Evolutionary conservation across 2,888 invertebrate species (phyloP), one percentile per base, ranked within the genome.

Genomic region (Drosophila neonasuta): DNA sequence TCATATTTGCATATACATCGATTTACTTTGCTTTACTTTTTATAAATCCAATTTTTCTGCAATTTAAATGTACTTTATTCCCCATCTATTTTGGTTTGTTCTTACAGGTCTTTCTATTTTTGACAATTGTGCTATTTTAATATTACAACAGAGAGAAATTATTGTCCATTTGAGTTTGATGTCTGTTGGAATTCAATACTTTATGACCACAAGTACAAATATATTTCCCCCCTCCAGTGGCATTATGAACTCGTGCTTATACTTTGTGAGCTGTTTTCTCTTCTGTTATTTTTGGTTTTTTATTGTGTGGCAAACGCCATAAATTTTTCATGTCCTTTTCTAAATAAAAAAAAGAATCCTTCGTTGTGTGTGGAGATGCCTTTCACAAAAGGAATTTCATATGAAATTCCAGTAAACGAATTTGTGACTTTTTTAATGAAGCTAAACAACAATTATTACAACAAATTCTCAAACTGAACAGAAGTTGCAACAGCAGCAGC

Each of bases 401-500:
- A 77, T 82, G 85, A 68, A 82, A 80, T 80, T 79, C 77, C 85
- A 63, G 65, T 77, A 69, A 81, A 73, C 82, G 85, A 81, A 81
- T 80, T 81, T 80, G 77, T 57, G 82, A 85, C 80, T 82, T 84
- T 84, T 84, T 81, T 80, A 85, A 85, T 80, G 85, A 85, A 81
- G 85, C 85, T 74, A 76, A 74, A 71, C 77, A 76, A 76, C 67
- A 74, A 74, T 74, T 76, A 74, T 74, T 75, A 63, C 60, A 75
- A 75, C 56, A 71, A 65, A 81, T 63, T 44, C 62, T 30, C 30
- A 32, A 41, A 57, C 13, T 15, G 24, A 58, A 20, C 15, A 24
- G 50, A 15, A 42, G 10, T 10, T 24, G 29, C 7, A 39, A 48
- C 17, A 4, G 49, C 41, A 2, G 10, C 10, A 2, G 10, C 10